Evolutionary conservation across 2,113 vertebrate species (phyloP), one percentile per base, ranked within the genome.

Genomic region (Poeciliopsis turrubarensis): DNA sequence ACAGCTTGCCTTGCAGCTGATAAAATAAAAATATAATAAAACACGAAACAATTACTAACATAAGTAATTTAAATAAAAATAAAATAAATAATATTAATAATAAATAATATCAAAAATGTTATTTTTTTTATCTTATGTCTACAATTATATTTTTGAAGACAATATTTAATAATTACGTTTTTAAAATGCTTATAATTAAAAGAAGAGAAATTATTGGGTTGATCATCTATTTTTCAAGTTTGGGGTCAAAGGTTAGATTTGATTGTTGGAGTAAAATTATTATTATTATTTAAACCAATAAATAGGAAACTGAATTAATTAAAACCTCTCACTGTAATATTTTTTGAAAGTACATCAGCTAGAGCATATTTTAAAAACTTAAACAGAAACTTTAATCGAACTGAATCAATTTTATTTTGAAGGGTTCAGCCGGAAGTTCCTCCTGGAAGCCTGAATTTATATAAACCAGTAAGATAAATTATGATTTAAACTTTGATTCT

Each of bases 381-480:
- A 31, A 31, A 41, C 39, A 15, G 39, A 41, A 41, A 41, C 3
- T 41, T 13, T 41, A 14, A 54, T 25, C 4, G 10, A 37, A 37
- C 10, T 11, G 11, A 11, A 37, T 37, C 31, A 11, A 8, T 63
- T 81, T 88, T 85, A 83, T 22, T 75, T 76, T 86, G 77, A 89
- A 83, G 60, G 32, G 37, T 47, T 37, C 34, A 25, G 70, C 66
- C 67, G 41, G 73, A 85, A 78, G 62, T 76, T 9, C 51, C 51
- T 57, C 25, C 6, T 25, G 51, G 51, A 57, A 57, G 25, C 25
- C 22, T n/a, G 25, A 25, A 57, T 57, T 57, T 57, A n/a, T 57
- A n/a, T 57, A 57, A 57, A 57, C 51, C 10, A 8, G 22, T n/a
- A 57, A n/a, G 51, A n/a, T 22, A n/a, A 25, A n/a, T 9, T 57